Percentiles rank a stretch among this genome's conserved stretches.
These are phyloP conservation scores for Teinopalpus imperialis DNA, from an alignment of 2,888 invertebrate genomes.

Conservation along the genomic window DNA sequence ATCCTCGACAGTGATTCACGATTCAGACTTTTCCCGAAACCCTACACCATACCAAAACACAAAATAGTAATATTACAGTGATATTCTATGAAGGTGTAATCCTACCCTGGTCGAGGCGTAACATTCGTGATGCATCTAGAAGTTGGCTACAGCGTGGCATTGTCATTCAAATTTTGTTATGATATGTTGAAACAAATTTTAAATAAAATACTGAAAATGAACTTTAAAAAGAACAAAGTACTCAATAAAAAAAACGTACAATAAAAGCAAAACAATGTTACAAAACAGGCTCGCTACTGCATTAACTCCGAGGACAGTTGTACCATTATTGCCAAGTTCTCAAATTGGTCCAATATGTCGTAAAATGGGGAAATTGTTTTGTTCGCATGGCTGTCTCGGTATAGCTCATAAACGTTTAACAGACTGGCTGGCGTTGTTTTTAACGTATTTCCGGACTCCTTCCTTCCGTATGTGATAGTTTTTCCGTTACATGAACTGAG, in stretches of 20 bases:
- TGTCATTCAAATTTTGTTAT: too few species aligned
- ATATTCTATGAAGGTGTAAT: too few species aligned
- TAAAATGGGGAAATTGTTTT: constrained; percentile 28
- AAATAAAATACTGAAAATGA: too few species aligned
- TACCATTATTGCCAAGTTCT: constrained; percentile 26
- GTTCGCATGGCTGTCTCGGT: constrained; percentile 24
- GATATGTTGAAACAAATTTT: too few species aligned
- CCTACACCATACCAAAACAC: too few species aligned
- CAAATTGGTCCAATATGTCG: constrained; percentile 26
- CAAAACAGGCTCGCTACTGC: constrained; percentile 12
- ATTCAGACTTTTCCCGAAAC: too few species aligned
- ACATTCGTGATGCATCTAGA: too few species aligned
- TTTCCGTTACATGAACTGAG: constrained; percentile 1
- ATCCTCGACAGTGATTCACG: too few species aligned
- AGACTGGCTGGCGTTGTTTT: constrained; percentile 24
- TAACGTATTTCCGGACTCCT: constrained; percentile 12
- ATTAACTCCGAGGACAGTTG: constrained; percentile 23
- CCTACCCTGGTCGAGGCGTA: too few species aligned
- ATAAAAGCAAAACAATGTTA: constrained; percentile 7
- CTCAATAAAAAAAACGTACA: constrained; percentile 7
- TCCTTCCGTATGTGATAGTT: constrained; percentile 16
- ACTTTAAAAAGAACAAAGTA: neutral
- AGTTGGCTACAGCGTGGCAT: too few species aligned
- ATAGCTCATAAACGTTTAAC: constrained; percentile 28
- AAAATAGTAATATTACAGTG: too few species aligned